Conservation (phyloP, 2,888 invertebrate genomes). For the Hyalella azteca region DNA sequence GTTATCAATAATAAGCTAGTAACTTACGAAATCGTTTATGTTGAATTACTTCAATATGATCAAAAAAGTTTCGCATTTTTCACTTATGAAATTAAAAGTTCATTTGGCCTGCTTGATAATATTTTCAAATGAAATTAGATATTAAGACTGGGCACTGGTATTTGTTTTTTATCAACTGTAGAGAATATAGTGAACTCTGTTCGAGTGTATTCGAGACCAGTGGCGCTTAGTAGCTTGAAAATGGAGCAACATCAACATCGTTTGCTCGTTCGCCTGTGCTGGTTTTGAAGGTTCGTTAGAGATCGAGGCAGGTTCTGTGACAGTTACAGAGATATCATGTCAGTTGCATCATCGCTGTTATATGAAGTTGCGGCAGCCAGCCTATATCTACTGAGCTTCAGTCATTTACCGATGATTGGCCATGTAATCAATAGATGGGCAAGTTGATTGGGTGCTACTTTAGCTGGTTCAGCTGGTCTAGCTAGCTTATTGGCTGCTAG, state of each 20-base stretch:
- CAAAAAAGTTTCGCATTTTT: no score
- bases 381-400: conserved; percentile 1
- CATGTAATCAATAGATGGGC: conserved; percentile 36
- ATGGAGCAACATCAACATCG: neutral
- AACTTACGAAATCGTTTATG: no score
- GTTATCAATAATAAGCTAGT: no score
- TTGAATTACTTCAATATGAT: no score
- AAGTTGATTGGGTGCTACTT: conserved; percentile 34
- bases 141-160: no score
- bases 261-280: neutral
- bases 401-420: conserved; percentile 35
- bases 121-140: no score
- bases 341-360: conserved; percentile 1
- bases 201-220: no score
- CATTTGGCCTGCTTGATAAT: no score
- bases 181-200: no score
- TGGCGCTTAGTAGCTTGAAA: no score
- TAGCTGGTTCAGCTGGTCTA: conserved; percentile 28
- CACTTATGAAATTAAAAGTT: no score
- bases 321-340: conserved; percentile 34
- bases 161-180: no score
- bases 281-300: conserved; percentile 1
- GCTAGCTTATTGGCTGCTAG: conserved; percentile 30
- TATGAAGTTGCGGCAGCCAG: conserved; percentile 26
- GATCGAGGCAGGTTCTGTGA: conserved; percentile 20